Conservation (phyloP, 2,888 invertebrate genomes). For the Oscheius sp. region DNA sequence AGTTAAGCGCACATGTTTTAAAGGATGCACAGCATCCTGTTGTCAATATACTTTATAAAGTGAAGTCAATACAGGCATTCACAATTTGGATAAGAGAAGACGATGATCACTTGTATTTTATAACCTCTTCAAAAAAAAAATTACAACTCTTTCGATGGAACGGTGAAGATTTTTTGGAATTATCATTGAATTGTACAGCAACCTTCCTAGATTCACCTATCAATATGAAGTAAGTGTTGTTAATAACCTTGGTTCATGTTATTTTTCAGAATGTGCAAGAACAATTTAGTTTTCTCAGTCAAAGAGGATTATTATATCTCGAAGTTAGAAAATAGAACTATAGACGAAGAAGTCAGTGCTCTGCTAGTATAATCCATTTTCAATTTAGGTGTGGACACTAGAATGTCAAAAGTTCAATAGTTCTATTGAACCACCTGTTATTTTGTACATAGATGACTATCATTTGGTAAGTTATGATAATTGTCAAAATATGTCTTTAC, state of each 20-base stretch:
- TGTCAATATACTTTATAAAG: constrained; percentile 39
- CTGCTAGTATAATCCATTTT: not conserved
- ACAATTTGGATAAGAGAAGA: constrained; percentile 29
- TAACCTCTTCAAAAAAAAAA: constrained; percentile 54
- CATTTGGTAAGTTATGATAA: not conserved
- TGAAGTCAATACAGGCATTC: constrained; percentile 43
- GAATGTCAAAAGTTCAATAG: not conserved
- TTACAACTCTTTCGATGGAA: constrained; percentile 64
- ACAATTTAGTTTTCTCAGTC: not conserved
- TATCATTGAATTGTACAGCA: constrained; percentile 40
- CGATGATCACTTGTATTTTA: constrained; percentile 43
- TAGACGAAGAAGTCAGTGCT: not conserved
- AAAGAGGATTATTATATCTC: constrained; percentile 4
- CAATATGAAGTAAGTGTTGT: constrained; percentile 33
- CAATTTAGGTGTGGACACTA: not conserved
- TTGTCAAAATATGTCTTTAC: not conserved
- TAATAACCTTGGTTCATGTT: not conserved
- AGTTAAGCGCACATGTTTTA: constrained; percentile 41
- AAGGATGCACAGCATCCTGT: constrained; percentile 37
- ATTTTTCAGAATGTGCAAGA: constrained; percentile 10
- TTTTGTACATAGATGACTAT: constrained; percentile 4
- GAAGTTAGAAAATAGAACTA: no score
- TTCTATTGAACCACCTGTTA: not conserved
- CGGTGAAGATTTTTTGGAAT: constrained; percentile 71
- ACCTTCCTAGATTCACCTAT: constrained; percentile 38